Conservation (phyloP, 2,888 invertebrate genomes). For the Lomographa bimaculata region DNA sequence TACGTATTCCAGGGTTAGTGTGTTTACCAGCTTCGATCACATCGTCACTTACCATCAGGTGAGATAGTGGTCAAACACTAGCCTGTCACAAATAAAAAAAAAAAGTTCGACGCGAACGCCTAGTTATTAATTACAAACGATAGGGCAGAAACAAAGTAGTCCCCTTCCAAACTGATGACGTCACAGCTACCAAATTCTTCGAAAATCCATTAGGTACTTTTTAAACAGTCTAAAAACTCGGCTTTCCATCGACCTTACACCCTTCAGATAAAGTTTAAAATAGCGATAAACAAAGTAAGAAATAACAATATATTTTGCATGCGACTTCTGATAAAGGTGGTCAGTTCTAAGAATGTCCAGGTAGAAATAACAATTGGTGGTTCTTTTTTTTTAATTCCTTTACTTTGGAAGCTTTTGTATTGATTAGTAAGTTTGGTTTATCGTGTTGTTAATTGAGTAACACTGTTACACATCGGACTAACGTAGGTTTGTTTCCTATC, state of each 20-base stretch:
- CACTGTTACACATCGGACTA: no score
- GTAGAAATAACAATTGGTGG: conserved; percentile 23
- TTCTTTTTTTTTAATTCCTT: conserved; percentile 18
- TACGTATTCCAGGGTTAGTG: no score
- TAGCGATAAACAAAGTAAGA: background rate
- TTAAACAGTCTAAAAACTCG: no score
- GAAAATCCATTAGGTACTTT: no score
- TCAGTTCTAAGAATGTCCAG: conserved; percentile 30
- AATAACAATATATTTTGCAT: conserved; percentile 7
- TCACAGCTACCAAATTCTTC: conserved; percentile 12
- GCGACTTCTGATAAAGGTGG: conserved; percentile 26
- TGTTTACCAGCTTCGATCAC: no score
- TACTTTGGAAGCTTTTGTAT: conserved; percentile 6
- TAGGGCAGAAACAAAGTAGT: conserved; percentile 7
- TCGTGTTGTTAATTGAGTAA: no score
- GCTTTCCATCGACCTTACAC: background rate
- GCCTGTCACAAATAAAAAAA: no score
- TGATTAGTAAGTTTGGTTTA: background rate
- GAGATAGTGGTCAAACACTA: no score
- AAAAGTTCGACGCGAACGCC: no score
- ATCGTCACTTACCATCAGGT: no score
- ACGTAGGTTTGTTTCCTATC: no score
- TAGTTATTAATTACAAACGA: no score
- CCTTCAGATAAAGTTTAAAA: background rate
- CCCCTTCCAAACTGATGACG: conserved; percentile 4